Base-by-base conservation (phyloP, 2,888 invertebrate species). In the Plusia festucae region DNA sequence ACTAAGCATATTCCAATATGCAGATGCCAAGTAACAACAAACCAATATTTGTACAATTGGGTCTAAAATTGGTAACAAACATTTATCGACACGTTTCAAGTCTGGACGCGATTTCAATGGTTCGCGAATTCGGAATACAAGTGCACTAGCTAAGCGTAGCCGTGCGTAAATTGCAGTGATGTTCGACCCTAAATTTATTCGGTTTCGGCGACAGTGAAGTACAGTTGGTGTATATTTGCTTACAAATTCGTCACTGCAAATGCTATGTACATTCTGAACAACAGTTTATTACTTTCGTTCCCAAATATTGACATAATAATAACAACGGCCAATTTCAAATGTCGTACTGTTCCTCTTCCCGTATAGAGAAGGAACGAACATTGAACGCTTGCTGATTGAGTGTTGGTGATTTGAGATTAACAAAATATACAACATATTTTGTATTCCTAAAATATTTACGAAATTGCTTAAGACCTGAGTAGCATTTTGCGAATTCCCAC, bases 61-160 rank as follows among this genome's bases (percentile, higher is more conserved):
- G 18, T 0, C 18, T 15, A 44, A 8, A 16, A 9, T 9, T 20
- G 2, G 13, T 11, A 11, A 46, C 46, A 18, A 46, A 18, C 46
- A 49, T 20, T 49, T 18, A 11, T 11, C 20, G n/a, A 40, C 40
- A n/a, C 40, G 40, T 18, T 18, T 49, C 11, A 46, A 11, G 18
- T 16, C 46, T 49, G 46, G 46, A 18, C 46, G 46, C 20, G 46
- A 20, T 20, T 49, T 49, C 16, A 18, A 20, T 18, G 18, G 18
- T 49, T 49, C 46, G 18, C 46, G 46, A 49, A 49, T 49, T 18
- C 18, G 46, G 46, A 20, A 49, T 20, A 49, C 46, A 20, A 49
- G 46, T 20, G 46, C 46, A 18, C 18, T 18, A 20, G 18, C 46
- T 20, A 20, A 18, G 20, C 4, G 18, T 20, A 4, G 46, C 20